These are phyloP conservation scores for Megathymus violae DNA, from an alignment of 1,140 invertebrate species.

Conservation along the genomic window DNA sequence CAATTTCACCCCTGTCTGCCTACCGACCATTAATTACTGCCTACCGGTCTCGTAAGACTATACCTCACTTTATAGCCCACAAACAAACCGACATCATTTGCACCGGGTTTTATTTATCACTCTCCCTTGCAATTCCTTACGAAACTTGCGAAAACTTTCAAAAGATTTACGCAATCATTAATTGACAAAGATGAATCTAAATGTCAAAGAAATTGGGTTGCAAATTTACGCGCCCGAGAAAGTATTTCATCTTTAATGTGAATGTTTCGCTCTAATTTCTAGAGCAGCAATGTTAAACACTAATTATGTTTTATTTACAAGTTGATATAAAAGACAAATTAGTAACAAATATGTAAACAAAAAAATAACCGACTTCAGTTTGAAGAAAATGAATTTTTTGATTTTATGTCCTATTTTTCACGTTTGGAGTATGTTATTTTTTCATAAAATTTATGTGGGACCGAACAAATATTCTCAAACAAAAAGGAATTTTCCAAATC, in stretches of 20 bases:
- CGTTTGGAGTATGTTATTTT: too few relatives aligned
- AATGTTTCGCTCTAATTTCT: neutral
- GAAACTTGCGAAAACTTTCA: conserved; percentile 23
- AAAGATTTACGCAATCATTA: conserved; percentile 34
- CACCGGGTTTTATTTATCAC: conserved; percentile 68
- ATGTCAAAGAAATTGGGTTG: conserved; percentile 23
- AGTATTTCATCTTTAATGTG: too few relatives aligned
- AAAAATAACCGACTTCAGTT: too few relatives aligned
- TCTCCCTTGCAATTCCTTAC: conserved; percentile 50
- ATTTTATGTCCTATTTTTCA: too few relatives aligned
- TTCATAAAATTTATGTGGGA: too few relatives aligned
- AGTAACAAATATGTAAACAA: too few relatives aligned
- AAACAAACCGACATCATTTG: conserved; percentile 75
- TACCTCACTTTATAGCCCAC: conserved; percentile 67
- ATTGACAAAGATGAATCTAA: conserved; percentile 19
- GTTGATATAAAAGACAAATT: too few relatives aligned
- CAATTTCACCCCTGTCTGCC: conserved; percentile 73
- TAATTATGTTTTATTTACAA: too few relatives aligned
- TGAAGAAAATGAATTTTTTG: too few relatives aligned
- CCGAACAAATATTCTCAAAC: too few relatives aligned
- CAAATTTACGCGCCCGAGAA: conserved; percentile 9
- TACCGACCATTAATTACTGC: conserved; percentile 76
- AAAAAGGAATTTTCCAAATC: too few relatives aligned
- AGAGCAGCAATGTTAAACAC: too few relatives aligned
- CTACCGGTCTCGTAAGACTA: conserved; percentile 52